These are phyloP conservation scores for Lipophrys pholis DNA, from an alignment of 2,113 vertebrate genomes.

Conservation along the genomic window DNA sequence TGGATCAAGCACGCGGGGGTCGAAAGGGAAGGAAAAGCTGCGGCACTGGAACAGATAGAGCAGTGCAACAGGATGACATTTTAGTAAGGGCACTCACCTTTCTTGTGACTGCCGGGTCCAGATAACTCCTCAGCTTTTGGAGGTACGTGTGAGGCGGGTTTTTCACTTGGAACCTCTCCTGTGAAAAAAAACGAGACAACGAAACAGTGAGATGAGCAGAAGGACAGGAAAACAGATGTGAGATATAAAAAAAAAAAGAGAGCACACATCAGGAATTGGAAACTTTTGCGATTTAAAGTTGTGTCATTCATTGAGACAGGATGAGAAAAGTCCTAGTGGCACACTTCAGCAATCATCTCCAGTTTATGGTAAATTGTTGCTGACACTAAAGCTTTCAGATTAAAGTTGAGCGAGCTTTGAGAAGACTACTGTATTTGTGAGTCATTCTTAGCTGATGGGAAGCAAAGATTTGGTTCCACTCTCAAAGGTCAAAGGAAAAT, in stretches of 20 bases:
- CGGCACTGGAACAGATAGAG: conserved; percentile 20
- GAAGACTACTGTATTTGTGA: conserved; percentile 20
- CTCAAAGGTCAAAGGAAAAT: neutral
- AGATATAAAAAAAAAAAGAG: neutral
- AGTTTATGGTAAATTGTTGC: neutral
- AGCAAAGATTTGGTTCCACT: conserved; percentile 2
- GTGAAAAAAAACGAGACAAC: conserved; percentile 30
- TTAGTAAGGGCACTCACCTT: conserved; percentile 87
- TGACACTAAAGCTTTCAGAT: conserved; percentile 19
- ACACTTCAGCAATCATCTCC: conserved; percentile 19
- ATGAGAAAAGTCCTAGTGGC: neutral
- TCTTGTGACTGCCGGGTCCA: conserved; percentile 95
- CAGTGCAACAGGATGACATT: conserved; percentile 35
- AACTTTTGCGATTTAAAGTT: neutral
- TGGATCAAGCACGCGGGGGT: conserved; percentile 45
- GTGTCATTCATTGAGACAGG: neutral
- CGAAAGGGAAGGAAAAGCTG: conserved; percentile 51
- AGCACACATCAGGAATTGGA: neutral
- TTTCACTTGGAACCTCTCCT: conserved; percentile 99
- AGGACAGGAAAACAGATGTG: too few relatives aligned
- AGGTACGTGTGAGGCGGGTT: conserved; percentile 98
- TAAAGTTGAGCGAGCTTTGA: conserved; percentile 20
- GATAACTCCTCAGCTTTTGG: conserved; percentile 94
- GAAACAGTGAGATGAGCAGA: neutral
- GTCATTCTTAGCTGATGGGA: conserved; percentile 22